Conservation (phyloP, 2,113 vertebrate genomes). For the Procavia capensis region DNA sequence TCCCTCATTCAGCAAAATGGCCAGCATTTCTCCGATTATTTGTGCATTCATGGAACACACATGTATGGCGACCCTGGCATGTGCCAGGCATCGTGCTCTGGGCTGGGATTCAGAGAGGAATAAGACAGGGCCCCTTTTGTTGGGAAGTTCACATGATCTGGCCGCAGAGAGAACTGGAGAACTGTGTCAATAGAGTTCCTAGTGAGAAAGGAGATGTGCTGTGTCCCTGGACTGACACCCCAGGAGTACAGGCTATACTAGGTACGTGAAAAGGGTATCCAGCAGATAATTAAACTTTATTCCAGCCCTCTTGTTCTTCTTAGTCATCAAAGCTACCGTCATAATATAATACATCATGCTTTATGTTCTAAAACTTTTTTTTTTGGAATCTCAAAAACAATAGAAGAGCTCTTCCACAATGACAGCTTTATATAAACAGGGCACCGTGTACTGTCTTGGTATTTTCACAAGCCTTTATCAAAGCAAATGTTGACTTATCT, state of each 20-base stretch:
- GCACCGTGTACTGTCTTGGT: not conserved
- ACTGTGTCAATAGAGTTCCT: not conserved
- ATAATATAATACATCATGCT: not conserved
- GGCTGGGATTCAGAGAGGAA: not conserved
- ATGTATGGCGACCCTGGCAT: not conserved
- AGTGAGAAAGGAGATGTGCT: not conserved
- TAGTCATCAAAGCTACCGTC: not conserved
- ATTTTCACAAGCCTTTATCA: not conserved
- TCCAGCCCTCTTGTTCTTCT: not conserved
- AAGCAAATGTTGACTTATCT: not conserved
- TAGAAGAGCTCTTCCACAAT: not conserved
- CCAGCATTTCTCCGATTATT: not conserved
- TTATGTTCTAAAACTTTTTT: not conserved
- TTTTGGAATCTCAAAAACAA: not conserved
- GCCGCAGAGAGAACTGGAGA: not conserved
- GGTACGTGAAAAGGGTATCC: not conserved
- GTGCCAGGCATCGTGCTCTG: not conserved
- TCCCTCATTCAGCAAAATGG: not conserved
- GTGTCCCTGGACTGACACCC: not conserved
- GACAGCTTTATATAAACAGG: not conserved
- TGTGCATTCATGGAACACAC: not conserved
- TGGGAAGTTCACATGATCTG: not conserved
- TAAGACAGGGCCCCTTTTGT: conserved; percentile 23
- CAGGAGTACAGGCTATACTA: conserved; percentile 3
- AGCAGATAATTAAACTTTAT: not conserved